Evolutionary conservation across 92 coral and sea anemone genomes (phyloP), one percentile per base, ranked within the genome.

Genomic region (Porites evermanni): DNA sequence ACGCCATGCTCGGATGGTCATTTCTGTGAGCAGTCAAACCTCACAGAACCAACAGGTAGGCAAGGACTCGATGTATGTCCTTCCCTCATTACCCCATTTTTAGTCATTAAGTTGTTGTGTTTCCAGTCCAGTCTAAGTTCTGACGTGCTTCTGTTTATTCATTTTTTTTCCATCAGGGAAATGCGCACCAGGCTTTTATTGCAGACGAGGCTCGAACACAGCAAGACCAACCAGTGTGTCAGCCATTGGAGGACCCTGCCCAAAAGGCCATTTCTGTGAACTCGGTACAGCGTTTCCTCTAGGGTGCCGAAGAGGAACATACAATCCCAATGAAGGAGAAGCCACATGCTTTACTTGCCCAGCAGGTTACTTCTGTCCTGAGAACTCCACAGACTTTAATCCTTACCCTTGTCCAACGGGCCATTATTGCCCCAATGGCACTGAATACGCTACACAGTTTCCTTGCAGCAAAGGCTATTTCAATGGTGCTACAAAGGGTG

Each of bases 371-470:
- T 97, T 87, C 79, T 97, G 98, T 75, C 95, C 94, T 7, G 99
- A 95, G 84, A 96, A 96, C 67, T 91, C 97, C 1, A 90, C 93
- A 26, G 76, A 86, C 76, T 97, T 78, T 74, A 80, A 13, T 53
- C 81, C 91, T 2, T 93, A 74, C 38, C 91, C 95, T 32, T 97
- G 99, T 82, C 99, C 99, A 17, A 87, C 80, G 70, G 99, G 99
- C 1, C 96, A 97, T 78, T 95, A 90, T 75, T 97, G 99, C 74
- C 99, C 99, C 32, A 95, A 97, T 76, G 98, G 97, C 7, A 97
- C 99, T 19, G 86, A 80, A 19, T 84, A 85, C 77, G 65, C 88
- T 8, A 93, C 89, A 21, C 87, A 97, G 67, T 93, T 75, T 78
- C 95, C 97, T 8, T 97, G 99, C 69, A 96, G 97, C 14, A 97